A percentile compares a stretch with the other conserved stretches of the same genome.
These are phyloP conservation scores for Drosophila paranaensis DNA, from an alignment of 2,888 invertebrate species.

Conservation along the genomic window DNA sequence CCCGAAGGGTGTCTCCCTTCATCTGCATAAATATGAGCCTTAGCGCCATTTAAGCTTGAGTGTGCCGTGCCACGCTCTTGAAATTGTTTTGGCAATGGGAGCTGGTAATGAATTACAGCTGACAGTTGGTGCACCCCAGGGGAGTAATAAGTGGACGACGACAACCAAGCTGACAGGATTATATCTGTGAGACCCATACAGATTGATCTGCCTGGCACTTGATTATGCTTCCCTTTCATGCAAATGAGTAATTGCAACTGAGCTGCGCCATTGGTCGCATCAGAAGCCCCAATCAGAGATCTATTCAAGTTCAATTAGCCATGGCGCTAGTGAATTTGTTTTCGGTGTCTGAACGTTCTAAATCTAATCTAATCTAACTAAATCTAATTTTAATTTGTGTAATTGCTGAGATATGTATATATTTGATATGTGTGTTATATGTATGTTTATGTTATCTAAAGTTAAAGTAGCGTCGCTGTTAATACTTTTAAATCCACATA, in stretches of 20 bases:
- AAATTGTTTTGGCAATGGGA: slow-evolving; percentile 43
- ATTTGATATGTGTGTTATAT: neutral
- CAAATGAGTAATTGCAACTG: slow-evolving; percentile 28
- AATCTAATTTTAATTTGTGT: neutral
- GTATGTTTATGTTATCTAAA: neutral
- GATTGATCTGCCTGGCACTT: slow-evolving; percentile 12
- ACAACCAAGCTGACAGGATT: slow-evolving; percentile 19
- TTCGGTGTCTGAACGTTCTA: neutral
- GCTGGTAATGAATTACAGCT: slow-evolving; percentile 27
- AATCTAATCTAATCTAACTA: too few relatives aligned
- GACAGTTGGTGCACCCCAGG: slow-evolving; percentile 20
- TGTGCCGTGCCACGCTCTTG: slow-evolving; percentile 23
- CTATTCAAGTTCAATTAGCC: neutral
- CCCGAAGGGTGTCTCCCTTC: slow-evolving; percentile 12
- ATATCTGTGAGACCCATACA: slow-evolving; percentile 16
- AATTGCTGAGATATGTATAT: neutral
- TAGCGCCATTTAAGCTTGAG: slow-evolving; percentile 2
- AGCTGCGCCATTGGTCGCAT: slow-evolving; percentile 7
- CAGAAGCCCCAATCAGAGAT: slow-evolving; percentile 1
- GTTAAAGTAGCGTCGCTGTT: neutral
- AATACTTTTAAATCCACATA: neutral
- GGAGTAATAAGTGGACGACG: slow-evolving; percentile 23
- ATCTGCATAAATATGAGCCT: slow-evolving; percentile 14
- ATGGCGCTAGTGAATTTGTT: too few relatives aligned
- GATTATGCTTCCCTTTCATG: slow-evolving; percentile 9